Evolutionary conservation across 2,797 vertebrate species (phyloP), one percentile per base, ranked within the genome.

Genomic region (Furcifer pardalis): DNA sequence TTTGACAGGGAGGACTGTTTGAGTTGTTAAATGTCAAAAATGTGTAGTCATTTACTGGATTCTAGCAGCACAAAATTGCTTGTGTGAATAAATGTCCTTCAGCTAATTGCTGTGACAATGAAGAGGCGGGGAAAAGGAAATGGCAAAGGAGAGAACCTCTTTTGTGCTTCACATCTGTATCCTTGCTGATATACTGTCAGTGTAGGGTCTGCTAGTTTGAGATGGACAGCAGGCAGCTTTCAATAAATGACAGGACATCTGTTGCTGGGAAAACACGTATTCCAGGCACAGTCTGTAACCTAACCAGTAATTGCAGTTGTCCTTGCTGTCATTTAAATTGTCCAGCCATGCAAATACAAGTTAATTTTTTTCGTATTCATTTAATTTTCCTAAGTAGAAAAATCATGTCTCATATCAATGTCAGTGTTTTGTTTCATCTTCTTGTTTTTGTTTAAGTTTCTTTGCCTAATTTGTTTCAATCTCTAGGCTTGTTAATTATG

Each of bases 51-150:
- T 56, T 21, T 69, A 32, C 35, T 6, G 49, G 1, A 44, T 85
- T 93, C 78, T 86, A 63, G 25, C 84, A 86, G 77, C 21, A 79
- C 19, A 63, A 82, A 91, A 85, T 74, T 71, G 46, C 72, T 52
- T 46, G 9, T 79, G 46, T 52, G 21, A 77, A 7, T 73, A 76
- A 86, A 23, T 81, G 77, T 82, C 73, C 74, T 83, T 74, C 68
- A 84, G 79, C 62, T 82, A 60, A 74, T 79, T 56, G 7, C 59
- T 80, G 52, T 68, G 59, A 87, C n/a, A 42, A 7, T 81, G 79
- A 88, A 79, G 87, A 87, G 25, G 46, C 30, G 44, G 85, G 52
- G 32, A 3, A 32, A 25, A 21, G 23, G 4, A 15, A 30, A 13
- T 19, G 49, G 46, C 63, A 37, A 66, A 37, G 75, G 46, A 30